phyloP scores from a whole-genome alignment of 2,888 invertebrate species.

The Sicus ferrugineus region DNA sequence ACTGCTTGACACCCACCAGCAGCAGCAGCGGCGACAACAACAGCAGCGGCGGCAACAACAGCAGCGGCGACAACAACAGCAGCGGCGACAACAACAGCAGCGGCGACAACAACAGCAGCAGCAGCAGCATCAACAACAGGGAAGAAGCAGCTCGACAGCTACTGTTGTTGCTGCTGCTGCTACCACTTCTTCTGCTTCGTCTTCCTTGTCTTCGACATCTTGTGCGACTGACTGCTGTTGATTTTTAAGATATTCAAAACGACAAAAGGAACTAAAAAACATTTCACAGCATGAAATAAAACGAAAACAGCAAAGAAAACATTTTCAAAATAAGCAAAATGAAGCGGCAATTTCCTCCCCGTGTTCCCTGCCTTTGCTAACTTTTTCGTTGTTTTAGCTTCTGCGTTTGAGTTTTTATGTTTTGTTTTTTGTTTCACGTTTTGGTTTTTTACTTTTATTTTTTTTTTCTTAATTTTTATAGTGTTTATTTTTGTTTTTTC shows the following conservation, averaged over 20 bases:
- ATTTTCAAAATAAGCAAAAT: conserved; percentile 37
- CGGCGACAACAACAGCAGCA: conserved; percentile 9
- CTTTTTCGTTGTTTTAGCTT: conserved; percentile 16
- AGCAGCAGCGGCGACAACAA: conserved; percentile 14
- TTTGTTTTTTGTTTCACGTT: background rate
- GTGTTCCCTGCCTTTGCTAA: conserved; percentile 9
- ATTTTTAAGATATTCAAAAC: background rate
- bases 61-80: background rate
- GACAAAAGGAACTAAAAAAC: background rate
- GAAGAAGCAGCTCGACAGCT: background rate
- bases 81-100: background rate
- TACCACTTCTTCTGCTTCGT: conserved; percentile 12
- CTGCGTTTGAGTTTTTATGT: conserved; percentile 22
- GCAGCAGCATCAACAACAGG: conserved; percentile 33
- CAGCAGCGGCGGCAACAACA: conserved; percentile 32
- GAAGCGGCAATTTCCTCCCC: conserved; percentile 44
- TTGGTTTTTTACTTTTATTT: conserved; percentile 23
- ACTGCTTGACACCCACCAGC: conserved; percentile 59
- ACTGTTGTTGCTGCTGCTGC: background rate
- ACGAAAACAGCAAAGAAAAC: conserved; percentile 10
- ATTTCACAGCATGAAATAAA: background rate
- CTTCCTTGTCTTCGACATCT: background rate
- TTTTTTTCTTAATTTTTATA: conserved; percentile 7
- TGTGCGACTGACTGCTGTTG: background rate
- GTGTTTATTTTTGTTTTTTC: conserved; percentile 16